Conservation (phyloP, 2,888 invertebrate species). For the Colletes collaris region DNA sequence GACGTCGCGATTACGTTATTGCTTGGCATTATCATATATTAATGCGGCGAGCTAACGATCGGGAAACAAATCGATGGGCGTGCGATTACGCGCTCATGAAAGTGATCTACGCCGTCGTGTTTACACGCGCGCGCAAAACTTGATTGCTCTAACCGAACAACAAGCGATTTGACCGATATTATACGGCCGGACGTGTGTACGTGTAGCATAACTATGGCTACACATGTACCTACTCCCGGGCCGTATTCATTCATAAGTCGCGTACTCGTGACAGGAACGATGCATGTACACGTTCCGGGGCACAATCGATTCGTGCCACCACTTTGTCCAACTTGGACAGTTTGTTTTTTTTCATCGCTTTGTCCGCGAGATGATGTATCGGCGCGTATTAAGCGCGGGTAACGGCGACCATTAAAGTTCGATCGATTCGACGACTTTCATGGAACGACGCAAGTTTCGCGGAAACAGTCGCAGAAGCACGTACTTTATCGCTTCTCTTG, state of each 20-base stretch:
- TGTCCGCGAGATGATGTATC: background rate
- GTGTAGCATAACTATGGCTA: slow-evolving; percentile 39
- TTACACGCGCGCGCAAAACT: slow-evolving; percentile 46
- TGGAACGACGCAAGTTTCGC: background rate
- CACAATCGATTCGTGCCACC: slow-evolving; percentile 28
- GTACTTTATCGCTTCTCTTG: background rate
- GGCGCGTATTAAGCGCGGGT: background rate
- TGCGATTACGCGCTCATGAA: slow-evolving; percentile 47
- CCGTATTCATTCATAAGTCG: slow-evolving; percentile 54
- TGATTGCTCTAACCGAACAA: slow-evolving; percentile 50
- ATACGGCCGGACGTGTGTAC: slow-evolving; percentile 7
- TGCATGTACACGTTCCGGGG: background rate
- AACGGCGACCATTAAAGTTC: slow-evolving; percentile 4
- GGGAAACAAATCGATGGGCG: slow-evolving; percentile 42
- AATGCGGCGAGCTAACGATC: slow-evolving; percentile 37
- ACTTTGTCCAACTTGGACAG: background rate
- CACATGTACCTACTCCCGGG: slow-evolving; percentile 25
- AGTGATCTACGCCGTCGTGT: slow-evolving; percentile 46
- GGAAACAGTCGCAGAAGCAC: background rate
- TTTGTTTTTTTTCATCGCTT: background rate
- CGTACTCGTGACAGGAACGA: slow-evolving; percentile 24
- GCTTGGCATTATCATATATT: slow-evolving; percentile 46
- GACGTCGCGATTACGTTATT: slow-evolving; percentile 31
- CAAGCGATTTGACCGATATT: slow-evolving; percentile 61
- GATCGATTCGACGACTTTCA: background rate